Percentiles rank a stretch among this genome's conserved stretches.
Conservation (phyloP, 2,888 invertebrate genomes). For the Adelphocoris suturalis region DNA sequence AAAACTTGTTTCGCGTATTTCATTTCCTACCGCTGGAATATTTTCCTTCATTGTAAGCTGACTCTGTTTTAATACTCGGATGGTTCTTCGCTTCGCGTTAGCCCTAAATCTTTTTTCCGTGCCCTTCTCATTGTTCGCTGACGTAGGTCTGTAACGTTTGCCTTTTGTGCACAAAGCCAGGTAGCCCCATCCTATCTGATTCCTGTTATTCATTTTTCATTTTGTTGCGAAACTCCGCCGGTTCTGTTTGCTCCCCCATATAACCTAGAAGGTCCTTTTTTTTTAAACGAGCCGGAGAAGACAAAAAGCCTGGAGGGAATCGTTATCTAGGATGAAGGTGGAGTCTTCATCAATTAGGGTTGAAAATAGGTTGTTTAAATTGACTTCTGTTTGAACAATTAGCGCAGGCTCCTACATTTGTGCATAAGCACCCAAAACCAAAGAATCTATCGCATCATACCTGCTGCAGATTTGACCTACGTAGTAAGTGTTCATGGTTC, state of each 20-base stretch:
- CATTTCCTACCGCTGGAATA: constrained; percentile 53
- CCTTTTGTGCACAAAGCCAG: constrained; percentile 7
- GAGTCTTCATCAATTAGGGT: not conserved
- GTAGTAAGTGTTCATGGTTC: too few species aligned
- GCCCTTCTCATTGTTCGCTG: not conserved
- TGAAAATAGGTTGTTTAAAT: too few species aligned
- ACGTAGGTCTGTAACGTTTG: constrained; percentile 31
- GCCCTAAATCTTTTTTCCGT: not conserved
- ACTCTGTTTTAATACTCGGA: constrained; percentile 57
- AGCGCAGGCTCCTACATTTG: too few species aligned
- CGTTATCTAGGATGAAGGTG: not conserved
- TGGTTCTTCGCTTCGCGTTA: constrained; percentile 64
- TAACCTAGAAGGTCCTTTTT: not conserved
- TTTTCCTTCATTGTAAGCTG: constrained; percentile 60
- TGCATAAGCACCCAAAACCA: too few species aligned
- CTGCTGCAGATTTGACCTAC: too few species aligned
- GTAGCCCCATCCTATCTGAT: constrained; percentile 13
- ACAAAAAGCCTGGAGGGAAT: not conserved
- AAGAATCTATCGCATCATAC: too few species aligned
- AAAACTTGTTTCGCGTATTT: not conserved
- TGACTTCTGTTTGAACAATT: too few species aligned
- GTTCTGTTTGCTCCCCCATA: not conserved
- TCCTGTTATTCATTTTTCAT: constrained; percentile 27
- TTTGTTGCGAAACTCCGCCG: not conserved
- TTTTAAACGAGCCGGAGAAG: not conserved